Conservation (phyloP, 1,140 invertebrate species). For the Trichomalopsis sarcophagae region DNA sequence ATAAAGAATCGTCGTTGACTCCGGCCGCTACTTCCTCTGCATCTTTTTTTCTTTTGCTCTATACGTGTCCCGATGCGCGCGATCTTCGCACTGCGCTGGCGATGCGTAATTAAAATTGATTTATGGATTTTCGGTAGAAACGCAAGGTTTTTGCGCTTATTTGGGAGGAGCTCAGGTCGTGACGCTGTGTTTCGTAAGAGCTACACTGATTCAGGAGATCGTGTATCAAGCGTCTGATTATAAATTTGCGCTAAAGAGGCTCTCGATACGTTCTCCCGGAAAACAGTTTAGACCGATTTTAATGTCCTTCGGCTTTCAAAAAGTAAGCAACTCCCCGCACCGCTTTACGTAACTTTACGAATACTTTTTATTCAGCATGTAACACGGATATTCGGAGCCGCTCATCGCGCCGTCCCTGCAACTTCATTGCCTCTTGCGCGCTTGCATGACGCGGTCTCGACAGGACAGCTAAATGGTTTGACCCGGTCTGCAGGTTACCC, state of each 20-base stretch:
- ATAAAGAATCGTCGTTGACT: constrained; percentile 37
- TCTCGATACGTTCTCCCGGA: too few species aligned
- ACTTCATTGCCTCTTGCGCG: neutral
- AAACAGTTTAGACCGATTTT: too few species aligned
- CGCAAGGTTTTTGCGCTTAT: neutral
- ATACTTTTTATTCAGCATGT: neutral
- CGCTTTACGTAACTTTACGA: neutral
- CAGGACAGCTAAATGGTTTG: constrained; percentile 31
- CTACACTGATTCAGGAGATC: too few species aligned
- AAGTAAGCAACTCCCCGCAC: too few species aligned
- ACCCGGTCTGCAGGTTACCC: constrained; percentile 8
- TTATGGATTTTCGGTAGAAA: constrained; percentile 26
- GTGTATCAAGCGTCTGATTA: too few species aligned
- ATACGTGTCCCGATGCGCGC: neutral
- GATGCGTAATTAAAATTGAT: constrained; percentile 47
- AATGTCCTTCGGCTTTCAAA: too few species aligned
- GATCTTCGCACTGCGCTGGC: neutral
- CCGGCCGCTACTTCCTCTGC: neutral
- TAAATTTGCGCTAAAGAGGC: too few species aligned
- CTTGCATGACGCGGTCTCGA: neutral
- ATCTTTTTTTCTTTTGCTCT: neutral
- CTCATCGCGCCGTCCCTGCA: neutral
- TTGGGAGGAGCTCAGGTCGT: neutral
- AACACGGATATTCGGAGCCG: neutral
- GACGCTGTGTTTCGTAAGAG: constrained; percentile 6